Evolutionary conservation across 1,140 invertebrate genomes (phyloP).

Genomic region (Nebria ingens): DNA sequence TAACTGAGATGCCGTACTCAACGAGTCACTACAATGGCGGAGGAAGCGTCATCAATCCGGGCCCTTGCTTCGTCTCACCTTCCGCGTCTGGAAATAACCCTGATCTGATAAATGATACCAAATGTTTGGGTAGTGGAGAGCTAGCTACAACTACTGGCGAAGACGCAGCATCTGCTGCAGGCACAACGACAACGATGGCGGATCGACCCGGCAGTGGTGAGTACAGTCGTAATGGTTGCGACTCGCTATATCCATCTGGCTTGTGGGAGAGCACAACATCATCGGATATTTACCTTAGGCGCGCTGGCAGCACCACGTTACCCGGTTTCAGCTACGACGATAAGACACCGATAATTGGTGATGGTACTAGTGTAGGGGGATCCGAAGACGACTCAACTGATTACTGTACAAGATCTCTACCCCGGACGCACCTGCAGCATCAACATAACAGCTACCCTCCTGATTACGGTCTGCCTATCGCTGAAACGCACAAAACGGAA

Average conservation of each 20-base stretch:
- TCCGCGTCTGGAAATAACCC: slow-evolving; percentile 65
- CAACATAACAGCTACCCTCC: slow-evolving; percentile 48
- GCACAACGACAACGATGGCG: slow-evolving; percentile 10
- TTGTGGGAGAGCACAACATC: slow-evolving; percentile 44
- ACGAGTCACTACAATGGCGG: slow-evolving; percentile 50
- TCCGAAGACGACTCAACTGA: slow-evolving; percentile 35
- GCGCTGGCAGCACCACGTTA: slow-evolving; percentile 38
- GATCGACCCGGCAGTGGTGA: slow-evolving; percentile 51
- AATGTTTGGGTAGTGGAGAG: slow-evolving; percentile 43
- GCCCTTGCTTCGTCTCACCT: slow-evolving; percentile 52
- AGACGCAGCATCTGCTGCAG: neutral
- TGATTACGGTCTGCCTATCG: slow-evolving; percentile 67
- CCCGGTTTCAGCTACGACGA: slow-evolving; percentile 53
- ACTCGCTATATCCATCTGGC: slow-evolving; percentile 59
- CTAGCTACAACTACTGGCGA: slow-evolving; percentile 20
- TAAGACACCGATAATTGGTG: slow-evolving; percentile 63
- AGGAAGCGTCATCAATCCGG: slow-evolving; percentile 48
- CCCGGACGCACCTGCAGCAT: slow-evolving; percentile 41
- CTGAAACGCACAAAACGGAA: slow-evolving; percentile 33
- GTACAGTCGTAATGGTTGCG: slow-evolving; percentile 54
- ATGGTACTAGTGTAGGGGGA: slow-evolving; percentile 44
- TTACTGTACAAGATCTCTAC: slow-evolving; percentile 35
- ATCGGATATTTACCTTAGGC: slow-evolving; percentile 26
- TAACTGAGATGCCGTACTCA: slow-evolving; percentile 51
- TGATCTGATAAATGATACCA: slow-evolving; percentile 71